Evolutionary conservation across 1,140 invertebrate genomes (phyloP).

Genomic region (Rhyzopertha dominica): DNA sequence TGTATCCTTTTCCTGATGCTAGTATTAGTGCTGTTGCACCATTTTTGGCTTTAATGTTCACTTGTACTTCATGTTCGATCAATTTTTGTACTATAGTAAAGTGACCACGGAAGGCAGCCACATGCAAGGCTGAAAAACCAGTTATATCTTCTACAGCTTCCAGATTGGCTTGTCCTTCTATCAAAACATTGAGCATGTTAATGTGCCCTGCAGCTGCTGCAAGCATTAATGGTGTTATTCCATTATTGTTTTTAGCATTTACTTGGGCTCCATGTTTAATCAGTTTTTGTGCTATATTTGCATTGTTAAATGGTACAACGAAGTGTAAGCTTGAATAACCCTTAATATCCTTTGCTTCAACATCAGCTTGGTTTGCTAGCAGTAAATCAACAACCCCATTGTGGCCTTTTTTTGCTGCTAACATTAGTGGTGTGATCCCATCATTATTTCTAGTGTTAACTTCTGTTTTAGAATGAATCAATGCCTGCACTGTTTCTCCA

Average conservation of each 20-base stretch:
- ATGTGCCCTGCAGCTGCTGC: conserved; percentile 60
- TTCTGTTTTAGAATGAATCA: conserved; percentile 50
- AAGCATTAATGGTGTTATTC: conserved; percentile 26
- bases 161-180: conserved; percentile 21
- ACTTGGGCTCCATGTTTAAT: conserved; percentile 18
- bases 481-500: conserved; percentile 58
- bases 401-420: conserved; percentile 22
- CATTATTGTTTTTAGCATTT: conserved; percentile 21
- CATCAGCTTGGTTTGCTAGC: too few species aligned
- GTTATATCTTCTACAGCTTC: conserved; percentile 55
- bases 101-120: conserved; percentile 12
- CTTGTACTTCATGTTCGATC: conserved; percentile 16
- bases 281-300: too few species aligned
- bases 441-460: conserved; percentile 6
- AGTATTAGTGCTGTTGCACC: conserved; percentile 17
- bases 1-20: conserved; percentile 13
- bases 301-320: too few species aligned
- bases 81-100: conserved; percentile 13
- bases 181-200: conserved; percentile 47
- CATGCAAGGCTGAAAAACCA: conserved; percentile 55
- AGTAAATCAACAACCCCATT: conserved; percentile 18
- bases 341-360: too few species aligned
- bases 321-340: too few species aligned
- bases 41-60: conserved; percentile 16
- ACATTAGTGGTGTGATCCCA: conserved; percentile 24